Conservation (phyloP, 2,888 invertebrate genomes). For the Ormia ochracea region DNA sequence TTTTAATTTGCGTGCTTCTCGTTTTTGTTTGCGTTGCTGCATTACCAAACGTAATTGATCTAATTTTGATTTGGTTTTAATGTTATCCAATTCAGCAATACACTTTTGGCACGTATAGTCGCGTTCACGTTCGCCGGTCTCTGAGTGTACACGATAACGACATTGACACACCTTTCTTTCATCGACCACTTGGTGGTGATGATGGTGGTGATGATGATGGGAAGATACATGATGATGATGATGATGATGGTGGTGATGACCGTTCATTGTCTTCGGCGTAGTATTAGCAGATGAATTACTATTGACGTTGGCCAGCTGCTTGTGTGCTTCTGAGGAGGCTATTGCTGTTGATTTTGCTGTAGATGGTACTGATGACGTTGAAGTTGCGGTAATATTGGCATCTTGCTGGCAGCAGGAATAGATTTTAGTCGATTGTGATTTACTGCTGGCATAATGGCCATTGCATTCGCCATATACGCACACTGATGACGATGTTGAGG, state of each 20-base stretch:
- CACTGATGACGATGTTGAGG: slow-evolving; percentile 15
- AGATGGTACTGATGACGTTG: slow-evolving; percentile 14
- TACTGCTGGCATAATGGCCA: slow-evolving; percentile 67
- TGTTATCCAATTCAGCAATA: slow-evolving; percentile 82
- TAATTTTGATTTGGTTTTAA: slow-evolving; percentile 89
- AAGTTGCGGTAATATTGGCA: slow-evolving; percentile 27
- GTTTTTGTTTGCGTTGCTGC: slow-evolving; percentile 91
- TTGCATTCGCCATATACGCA: slow-evolving; percentile 71
- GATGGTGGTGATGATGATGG: slow-evolving; percentile 30
- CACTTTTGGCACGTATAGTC: slow-evolving; percentile 77
- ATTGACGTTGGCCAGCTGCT: slow-evolving; percentile 23
- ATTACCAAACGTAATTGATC: slow-evolving; percentile 91
- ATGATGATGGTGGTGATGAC: slow-evolving; percentile 54
- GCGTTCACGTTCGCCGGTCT: slow-evolving; percentile 66
- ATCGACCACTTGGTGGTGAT: slow-evolving; percentile 47
- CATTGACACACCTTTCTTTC: slow-evolving; percentile 70
- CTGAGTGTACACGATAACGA: slow-evolving; percentile 66
- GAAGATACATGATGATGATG: slow-evolving; percentile 53
- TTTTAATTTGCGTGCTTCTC: slow-evolving; percentile 86
- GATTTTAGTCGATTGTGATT: slow-evolving; percentile 52
- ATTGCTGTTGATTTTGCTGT: slow-evolving; percentile 27
- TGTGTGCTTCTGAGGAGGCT: slow-evolving; percentile 38
- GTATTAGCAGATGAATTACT: slow-evolving; percentile 32
- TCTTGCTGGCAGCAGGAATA: slow-evolving; percentile 62
- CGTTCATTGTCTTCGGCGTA: slow-evolving; percentile 46